A percentile compares a stretch with the other conserved stretches of the same genome.
Conservation (phyloP, 2,888 invertebrate genomes). For the Ophion slaviceki region DNA sequence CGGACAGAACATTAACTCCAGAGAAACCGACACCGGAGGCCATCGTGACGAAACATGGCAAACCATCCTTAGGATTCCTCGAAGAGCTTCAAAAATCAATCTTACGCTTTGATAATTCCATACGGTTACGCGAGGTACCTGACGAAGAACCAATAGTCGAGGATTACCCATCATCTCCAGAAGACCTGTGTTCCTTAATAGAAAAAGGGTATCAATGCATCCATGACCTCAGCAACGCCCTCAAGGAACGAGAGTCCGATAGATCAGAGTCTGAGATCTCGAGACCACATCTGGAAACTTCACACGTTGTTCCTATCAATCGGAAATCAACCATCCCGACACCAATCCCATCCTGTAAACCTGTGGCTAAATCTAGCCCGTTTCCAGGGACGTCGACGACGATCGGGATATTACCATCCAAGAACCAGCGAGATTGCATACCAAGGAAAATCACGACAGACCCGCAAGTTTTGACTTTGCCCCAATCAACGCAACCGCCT, state of each 20-base stretch:
- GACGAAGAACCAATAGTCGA: no score
- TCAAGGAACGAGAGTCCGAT: not conserved
- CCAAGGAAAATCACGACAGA: no score
- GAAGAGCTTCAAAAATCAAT: no score
- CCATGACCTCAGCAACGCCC: not conserved
- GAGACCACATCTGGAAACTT: not conserved
- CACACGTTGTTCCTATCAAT: not conserved
- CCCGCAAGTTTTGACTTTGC: no score
- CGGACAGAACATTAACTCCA: not conserved
- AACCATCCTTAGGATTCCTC: not conserved
- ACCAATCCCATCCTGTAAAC: not conserved
- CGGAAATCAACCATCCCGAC: not conserved
- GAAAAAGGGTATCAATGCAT: slow-evolving; percentile 7
- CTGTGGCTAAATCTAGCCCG: slow-evolving; percentile 11
- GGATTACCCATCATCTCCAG: no score
- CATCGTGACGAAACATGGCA: not conserved
- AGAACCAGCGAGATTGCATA: no score
- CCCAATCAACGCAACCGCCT: no score
- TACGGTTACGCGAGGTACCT: no score
- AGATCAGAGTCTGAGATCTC: no score
- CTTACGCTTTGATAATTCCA: no score
- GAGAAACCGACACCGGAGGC: not conserved
- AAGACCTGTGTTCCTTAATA: not conserved
- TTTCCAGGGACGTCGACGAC: not conserved
- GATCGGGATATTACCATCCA: no score